Conservation (phyloP, 2,797 vertebrate species). For the Lepus oiostolus region DNA sequence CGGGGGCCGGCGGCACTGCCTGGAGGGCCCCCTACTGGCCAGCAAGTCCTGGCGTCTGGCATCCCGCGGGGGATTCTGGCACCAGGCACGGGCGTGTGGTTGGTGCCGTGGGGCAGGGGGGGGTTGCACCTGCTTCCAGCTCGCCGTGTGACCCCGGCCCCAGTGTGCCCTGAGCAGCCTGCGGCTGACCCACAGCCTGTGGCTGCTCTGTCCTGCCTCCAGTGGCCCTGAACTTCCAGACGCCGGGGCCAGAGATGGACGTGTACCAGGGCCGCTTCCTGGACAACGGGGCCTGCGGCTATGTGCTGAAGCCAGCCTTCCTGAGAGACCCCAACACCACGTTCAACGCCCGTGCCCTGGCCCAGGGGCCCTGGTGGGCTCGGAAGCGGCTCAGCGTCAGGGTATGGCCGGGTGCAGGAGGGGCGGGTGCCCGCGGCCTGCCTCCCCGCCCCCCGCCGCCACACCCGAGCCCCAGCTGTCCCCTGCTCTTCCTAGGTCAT, state of each 20-base stretch:
- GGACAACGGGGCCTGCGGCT: conserved; percentile 94
- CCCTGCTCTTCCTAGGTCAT: conserved; percentile 90
- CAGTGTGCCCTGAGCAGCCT: not conserved
- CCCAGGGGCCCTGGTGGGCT: conserved; percentile 91
- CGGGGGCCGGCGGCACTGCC: not conserved
- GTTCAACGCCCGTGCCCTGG: conserved; percentile 92
- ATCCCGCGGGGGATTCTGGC: not conserved
- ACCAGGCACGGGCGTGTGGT: not conserved
- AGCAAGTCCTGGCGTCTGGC: not conserved
- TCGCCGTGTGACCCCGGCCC: not conserved
- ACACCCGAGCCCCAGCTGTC: not conserved
- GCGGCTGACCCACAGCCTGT: not conserved
- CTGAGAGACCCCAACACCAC: conserved; percentile 90
- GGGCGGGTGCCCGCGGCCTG: fast-evolving
- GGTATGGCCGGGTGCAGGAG: conserved; percentile 56
- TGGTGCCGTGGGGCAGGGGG: not conserved
- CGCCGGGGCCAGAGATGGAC: conserved; percentile 94
- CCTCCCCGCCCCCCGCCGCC: not conserved
- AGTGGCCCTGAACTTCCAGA: conserved; percentile 99
- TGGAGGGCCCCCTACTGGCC: not conserved
- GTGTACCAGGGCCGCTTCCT: conserved; percentile 95
- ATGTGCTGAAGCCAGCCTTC: conserved; percentile 96
- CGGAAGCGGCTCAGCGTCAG: conserved; percentile 86
- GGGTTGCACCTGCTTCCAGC: not conserved
- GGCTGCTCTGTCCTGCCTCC: conserved; percentile 43